phyloP scores from a whole-genome alignment of 2,888 invertebrate genomes.

The Ceramica pisi region DNA sequence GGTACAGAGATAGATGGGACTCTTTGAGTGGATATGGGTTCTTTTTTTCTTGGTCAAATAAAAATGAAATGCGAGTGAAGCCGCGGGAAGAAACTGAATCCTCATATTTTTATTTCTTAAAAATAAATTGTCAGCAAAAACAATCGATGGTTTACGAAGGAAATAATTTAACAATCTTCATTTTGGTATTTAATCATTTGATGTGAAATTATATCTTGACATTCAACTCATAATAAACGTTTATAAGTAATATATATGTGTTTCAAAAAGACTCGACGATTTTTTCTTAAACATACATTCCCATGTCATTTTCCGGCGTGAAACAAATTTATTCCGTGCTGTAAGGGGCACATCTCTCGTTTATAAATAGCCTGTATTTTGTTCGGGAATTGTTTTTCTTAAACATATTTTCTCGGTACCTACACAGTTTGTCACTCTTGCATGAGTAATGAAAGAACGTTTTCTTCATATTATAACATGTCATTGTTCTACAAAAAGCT shows the following conservation, averaged over 20 bases:
- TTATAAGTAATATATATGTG: slow-evolving; percentile 5
- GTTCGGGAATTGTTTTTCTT: slow-evolving; percentile 57
- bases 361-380: slow-evolving; percentile 55
- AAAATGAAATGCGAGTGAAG: too few relatives aligned
- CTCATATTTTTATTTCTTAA: neutral
- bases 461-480: slow-evolving; percentile 22
- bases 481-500: slow-evolving; percentile 41
- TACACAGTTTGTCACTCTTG: slow-evolving; percentile 41
- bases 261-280: slow-evolving; percentile 1
- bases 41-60: too few relatives aligned
- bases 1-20: too few relatives aligned
- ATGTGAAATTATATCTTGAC: neutral
- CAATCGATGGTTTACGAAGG: neutral
- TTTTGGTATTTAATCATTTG: neutral
- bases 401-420: slow-evolving; percentile 34
- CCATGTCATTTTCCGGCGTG: slow-evolving; percentile 13
- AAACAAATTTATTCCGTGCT: slow-evolving; percentile 52
- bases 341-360: slow-evolving; percentile 33
- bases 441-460: slow-evolving; percentile 49
- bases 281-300: slow-evolving; percentile 8
- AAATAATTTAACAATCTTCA: neutral
- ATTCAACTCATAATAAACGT: neutral
- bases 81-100: too few relatives aligned
- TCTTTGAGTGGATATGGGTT: too few relatives aligned
- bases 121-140: neutral